Evolutionary conservation across 2,888 invertebrate genomes (phyloP), one percentile per base, ranked within the genome.

Genomic region (Hyles lineata): DNA sequence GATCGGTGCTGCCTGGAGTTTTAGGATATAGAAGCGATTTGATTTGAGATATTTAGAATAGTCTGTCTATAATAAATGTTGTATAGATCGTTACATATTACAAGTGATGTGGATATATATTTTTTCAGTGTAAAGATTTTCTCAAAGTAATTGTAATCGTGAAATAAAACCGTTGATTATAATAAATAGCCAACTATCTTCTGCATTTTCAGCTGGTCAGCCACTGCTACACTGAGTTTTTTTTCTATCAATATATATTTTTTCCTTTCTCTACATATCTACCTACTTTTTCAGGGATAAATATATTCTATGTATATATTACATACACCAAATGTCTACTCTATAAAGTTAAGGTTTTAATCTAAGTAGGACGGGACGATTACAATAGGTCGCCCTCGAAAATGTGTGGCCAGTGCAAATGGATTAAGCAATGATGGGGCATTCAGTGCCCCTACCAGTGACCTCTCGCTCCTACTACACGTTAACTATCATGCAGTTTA

Each of bases 351-450:
- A 74, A 62, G 19, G 55, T 35, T 72, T 63, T 76, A 76, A 61
- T 77, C 79, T 78, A 67, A 70, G 76, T 58, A 55, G 74, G 70
- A 52, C 72, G 71, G 62, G 43, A 70, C 77, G 75, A 78, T 81
- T 78, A 78, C 77, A 77, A 76, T 73, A 72, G 75, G 72, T 74
- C 74, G 75, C 72, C 75, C 77, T 77, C 73, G 73, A 73, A 77
- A 80, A 80, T 77, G 81, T 80, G 82, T 83, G 85, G 82, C 84
- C 80, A 84, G 82, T 83, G 87, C 85, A 88, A 90, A 90, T 89
- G 89, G 89, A 90, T 90, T 89, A 89, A 87, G 90, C 86, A 83
- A 89, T 90, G 88, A 89, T 87, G 85, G 85, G 82, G 78, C 81
- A 80, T 81, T 82, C 81, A 70, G 72, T 55, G 25, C 70, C 72